phyloP scores from a whole-genome alignment of 53 echinoderm and acorn worm genomes.

The Apostichopus leukothele region DNA sequence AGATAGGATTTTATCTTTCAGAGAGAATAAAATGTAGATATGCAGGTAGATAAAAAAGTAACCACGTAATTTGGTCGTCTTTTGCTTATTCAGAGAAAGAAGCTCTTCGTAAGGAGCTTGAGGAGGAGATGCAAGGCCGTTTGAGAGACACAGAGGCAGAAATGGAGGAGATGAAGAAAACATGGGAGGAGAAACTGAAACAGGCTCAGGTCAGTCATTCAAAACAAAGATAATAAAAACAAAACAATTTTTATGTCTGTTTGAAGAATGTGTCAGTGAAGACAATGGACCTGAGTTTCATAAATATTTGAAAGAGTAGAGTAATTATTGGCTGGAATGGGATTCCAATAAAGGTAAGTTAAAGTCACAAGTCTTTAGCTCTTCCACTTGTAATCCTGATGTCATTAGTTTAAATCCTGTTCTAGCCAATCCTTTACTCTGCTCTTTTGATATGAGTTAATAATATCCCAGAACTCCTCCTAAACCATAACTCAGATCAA shows the following conservation, averaged over 20 bases:
- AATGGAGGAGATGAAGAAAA: constrained; percentile 94
- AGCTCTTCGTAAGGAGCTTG: constrained; percentile 80
- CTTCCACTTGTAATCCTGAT: too few species aligned
- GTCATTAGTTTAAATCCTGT: too few species aligned
- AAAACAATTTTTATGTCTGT: background rate
- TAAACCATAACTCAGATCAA: too few species aligned
- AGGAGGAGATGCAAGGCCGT: constrained; percentile 94
- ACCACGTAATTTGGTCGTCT: background rate
- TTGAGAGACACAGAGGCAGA: constrained; percentile 84
- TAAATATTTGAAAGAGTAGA: background rate
- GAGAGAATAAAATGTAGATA: too few species aligned
- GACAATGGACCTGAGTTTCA: too few species aligned
- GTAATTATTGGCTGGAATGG: background rate
- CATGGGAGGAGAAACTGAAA: constrained; percentile 92
- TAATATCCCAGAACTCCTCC: too few species aligned
- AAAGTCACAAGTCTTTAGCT: too few species aligned
- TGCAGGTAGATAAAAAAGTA: background rate
- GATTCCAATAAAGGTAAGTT: too few species aligned
- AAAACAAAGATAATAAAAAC: background rate
- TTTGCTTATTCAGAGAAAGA: constrained; percentile 66
- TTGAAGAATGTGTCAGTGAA: too few species aligned
- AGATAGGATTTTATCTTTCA: too few species aligned
- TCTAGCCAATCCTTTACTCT: too few species aligned
- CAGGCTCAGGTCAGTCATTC: constrained; percentile 60
- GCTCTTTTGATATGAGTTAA: too few species aligned